Percentiles rank a stretch among this genome's conserved stretches.
These are phyloP conservation scores for Umimayanthus chanpuru DNA, from an alignment of 92 coral and sea anemone genomes.

Conservation along the genomic window DNA sequence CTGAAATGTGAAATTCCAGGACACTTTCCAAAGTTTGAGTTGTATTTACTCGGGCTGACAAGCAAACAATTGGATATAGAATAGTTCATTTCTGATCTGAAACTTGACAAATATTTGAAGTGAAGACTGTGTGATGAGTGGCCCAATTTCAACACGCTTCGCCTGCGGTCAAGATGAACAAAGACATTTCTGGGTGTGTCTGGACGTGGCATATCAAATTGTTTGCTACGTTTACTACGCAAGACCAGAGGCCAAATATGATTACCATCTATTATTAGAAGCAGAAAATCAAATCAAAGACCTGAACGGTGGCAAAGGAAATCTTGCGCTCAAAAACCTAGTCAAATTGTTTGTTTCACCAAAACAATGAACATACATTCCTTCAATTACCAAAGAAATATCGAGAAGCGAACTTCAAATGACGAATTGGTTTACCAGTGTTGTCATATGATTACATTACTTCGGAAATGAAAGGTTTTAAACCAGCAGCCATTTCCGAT, in stretches of 20 bases:
- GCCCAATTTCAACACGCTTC: conserved; percentile 36
- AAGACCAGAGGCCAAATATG: neutral
- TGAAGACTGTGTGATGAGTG: neutral
- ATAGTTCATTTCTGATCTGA: conserved; percentile 6
- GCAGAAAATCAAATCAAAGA: conserved; percentile 9
- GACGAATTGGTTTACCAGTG: neutral
- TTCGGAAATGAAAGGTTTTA: conserved; percentile 20
- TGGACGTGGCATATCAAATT: conserved; percentile 58
- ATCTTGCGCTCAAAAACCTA: neutral
- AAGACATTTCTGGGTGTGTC: conserved; percentile 67
- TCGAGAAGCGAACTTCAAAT: neutral
- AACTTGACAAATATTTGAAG: conserved; percentile 18
- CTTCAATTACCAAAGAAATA: neutral
- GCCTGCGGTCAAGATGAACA: conserved; percentile 43
- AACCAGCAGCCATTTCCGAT: conserved; percentile 38
- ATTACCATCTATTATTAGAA: conserved; percentile 40
- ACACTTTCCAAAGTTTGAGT: neutral
- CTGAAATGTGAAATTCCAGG: conserved; percentile 24
- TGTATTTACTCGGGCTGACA: conserved; percentile 4
- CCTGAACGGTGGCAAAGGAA: neutral
- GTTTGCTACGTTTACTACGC: conserved; percentile 40
- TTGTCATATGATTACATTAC: conserved; percentile 23
- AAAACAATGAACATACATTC: neutral
- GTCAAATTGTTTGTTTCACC: neutral
- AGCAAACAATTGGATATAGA: conserved; percentile 24